Percentiles rank a stretch among this genome's conserved stretches.
phyloP scores from a whole-genome alignment of 2,888 invertebrate genomes.

The Agrotis segetum region DNA sequence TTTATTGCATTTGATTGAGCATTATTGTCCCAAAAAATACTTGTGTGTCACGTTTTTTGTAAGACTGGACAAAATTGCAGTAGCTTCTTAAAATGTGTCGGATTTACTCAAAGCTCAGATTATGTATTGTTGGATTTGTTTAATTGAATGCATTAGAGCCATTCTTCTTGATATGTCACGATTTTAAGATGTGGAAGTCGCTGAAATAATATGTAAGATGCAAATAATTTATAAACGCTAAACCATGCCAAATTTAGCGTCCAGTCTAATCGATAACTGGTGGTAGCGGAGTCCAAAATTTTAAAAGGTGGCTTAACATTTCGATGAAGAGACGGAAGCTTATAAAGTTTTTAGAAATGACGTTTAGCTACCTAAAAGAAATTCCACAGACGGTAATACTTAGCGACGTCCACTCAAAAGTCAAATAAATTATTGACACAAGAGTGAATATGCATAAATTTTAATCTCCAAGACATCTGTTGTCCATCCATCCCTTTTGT shows the following conservation, averaged over 20 bases:
- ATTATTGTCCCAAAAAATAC: constrained; percentile 68
- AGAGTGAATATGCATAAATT: constrained; percentile 59
- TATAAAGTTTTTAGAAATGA: background rate
- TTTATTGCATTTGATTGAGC: constrained; percentile 78
- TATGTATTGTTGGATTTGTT: constrained; percentile 27
- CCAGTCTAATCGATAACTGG: background rate
- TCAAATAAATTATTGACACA: constrained; percentile 28
- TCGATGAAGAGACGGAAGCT: background rate
- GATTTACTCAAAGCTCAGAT: constrained; percentile 24
- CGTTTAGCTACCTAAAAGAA: background rate
- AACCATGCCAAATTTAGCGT: background rate
- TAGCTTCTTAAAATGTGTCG: constrained; percentile 16
- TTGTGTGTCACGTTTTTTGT: constrained; percentile 57
- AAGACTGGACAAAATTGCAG: constrained; percentile 14
- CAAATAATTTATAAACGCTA: no score
- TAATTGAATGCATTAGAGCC: constrained; percentile 15
- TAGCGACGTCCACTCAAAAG: constrained; percentile 45
- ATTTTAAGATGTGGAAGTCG: no score
- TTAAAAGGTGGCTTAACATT: no score
- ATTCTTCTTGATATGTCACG: background rate
- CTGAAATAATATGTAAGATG: no score
- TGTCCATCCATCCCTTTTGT: constrained; percentile 68
- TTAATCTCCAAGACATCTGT: constrained; percentile 67
- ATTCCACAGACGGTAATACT: constrained; percentile 18
- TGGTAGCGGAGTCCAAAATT: no score